Evolutionary conservation across 2,888 invertebrate species (phyloP).

Genomic region (Eupelmus urozonus): DNA sequence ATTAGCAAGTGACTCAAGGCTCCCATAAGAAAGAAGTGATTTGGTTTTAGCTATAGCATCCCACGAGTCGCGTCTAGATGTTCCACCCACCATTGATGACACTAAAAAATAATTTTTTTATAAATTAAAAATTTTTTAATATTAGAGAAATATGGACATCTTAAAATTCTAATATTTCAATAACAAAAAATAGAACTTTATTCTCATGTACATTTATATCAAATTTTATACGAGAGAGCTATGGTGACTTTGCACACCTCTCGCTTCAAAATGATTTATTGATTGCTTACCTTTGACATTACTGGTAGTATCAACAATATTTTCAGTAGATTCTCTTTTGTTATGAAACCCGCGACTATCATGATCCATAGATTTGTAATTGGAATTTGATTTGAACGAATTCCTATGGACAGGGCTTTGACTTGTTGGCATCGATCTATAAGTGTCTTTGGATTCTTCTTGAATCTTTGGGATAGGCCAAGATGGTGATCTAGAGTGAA

Average conservation of each 20-base stretch:
- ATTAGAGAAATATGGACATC: too few species aligned
- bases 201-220: too few species aligned
- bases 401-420: constrained; percentile 70
- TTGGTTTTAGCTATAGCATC: constrained; percentile 89
- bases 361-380: constrained; percentile 63
- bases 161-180: not conserved
- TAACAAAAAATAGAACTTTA: too few species aligned
- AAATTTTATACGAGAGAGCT: too few species aligned
- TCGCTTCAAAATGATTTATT: too few species aligned
- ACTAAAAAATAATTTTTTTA: constrained; percentile 77
- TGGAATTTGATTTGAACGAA: constrained; percentile 70
- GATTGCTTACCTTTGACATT: constrained; percentile 71
- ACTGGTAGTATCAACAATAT: constrained; percentile 74
- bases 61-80: constrained; percentile 87
- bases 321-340: constrained; percentile 68
- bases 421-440: constrained; percentile 68
- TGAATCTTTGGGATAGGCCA: constrained; percentile 63
- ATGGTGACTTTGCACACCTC: too few species aligned
- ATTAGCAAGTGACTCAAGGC: constrained; percentile 85
- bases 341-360: constrained; percentile 60
- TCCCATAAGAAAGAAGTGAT: constrained; percentile 84
- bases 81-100: constrained; percentile 80
- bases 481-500: constrained; percentile 63
- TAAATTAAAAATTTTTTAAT: too few species aligned
- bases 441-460: constrained; percentile 69